Base-by-base conservation (phyloP, 2,113 vertebrate genomes). In the Esox niger region DNA sequence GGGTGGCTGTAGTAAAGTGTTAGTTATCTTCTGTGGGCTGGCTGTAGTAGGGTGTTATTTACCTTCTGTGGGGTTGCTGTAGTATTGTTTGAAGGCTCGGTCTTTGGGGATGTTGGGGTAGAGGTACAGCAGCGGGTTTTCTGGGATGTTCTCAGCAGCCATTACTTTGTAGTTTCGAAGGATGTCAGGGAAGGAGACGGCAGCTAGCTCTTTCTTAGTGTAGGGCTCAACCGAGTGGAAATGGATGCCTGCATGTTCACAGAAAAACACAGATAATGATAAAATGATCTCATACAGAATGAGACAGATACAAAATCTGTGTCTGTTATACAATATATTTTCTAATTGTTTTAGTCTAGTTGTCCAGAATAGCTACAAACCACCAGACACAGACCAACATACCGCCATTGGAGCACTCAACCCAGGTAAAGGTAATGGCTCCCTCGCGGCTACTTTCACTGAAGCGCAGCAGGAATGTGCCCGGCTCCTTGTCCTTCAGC, bases 361-460 rank as follows among this genome's bases (percentile, higher is more conserved):
- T 11, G 9, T 11, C 6, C 10, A 8, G 32, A 60, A 68, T 9
- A 46, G 11, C 35, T 43, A 43, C 38, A 43, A 43, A 1, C 15
- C 32, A 43, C 15, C 38, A 43, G 11, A 20, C 20, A 13, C 15
- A 52, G 4, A 43, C 30, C 68, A 3, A 32, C 91, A 79, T 80
- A 95, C 95, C 93, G 0, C 84, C 86, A 1, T 83, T 84, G 23
- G 88, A 73, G 30, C 82, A 83, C 31, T 98, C 94, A 2, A 97
- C 94, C 96, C 96, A 98, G 3, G 96, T 98, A 77, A 98, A 95
- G 0, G 93, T 96, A 88, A 99, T 95, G 38, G 95, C 97, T 38
- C 97, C 97, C 0, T 98, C 95, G 77, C 68, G 91, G 82, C 84
- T 94, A 84, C 92, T 97, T 87, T 99, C 97, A 0, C 97, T 99